These are phyloP conservation scores for Hyla sarda DNA, from an alignment of 2,113 vertebrate species.

Conservation along the genomic window DNA sequence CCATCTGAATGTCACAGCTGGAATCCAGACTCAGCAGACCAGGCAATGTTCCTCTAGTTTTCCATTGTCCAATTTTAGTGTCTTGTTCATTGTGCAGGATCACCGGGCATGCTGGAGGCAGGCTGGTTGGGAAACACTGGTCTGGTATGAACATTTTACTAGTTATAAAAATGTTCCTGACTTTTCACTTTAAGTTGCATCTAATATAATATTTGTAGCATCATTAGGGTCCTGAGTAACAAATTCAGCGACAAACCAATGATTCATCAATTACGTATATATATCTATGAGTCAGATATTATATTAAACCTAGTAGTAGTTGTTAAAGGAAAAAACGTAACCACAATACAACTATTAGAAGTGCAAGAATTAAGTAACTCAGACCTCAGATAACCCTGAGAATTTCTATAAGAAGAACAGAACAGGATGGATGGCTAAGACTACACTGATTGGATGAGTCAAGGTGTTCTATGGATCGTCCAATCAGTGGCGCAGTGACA, in stretches of 20 bases:
- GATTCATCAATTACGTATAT: neutral
- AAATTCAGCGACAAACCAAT: neutral
- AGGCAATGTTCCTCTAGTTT: no score
- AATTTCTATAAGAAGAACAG: neutral
- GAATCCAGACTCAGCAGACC: no score
- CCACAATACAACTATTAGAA: neutral
- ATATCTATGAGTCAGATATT: neutral
- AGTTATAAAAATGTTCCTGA: neutral
- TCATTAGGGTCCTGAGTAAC: neutral
- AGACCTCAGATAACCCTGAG: neutral
- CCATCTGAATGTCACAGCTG: no score
- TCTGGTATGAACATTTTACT: neutral
- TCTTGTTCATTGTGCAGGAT: no score
- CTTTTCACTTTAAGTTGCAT: neutral
- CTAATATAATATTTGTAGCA: no score
- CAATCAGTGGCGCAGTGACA: no score
- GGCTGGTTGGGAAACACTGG: no score
- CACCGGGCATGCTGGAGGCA: no score
- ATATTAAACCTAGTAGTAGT: neutral
- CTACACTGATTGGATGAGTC: neutral
- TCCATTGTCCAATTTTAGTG: no score
- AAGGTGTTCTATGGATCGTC: neutral
- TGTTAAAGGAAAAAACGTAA: neutral
- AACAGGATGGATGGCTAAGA: neutral
- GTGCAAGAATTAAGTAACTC: neutral